Percentiles rank a stretch among this genome's conserved stretches.
Evolutionary conservation across 2,888 invertebrate species (phyloP).

Genomic region (Odontothrips loti): DNA sequence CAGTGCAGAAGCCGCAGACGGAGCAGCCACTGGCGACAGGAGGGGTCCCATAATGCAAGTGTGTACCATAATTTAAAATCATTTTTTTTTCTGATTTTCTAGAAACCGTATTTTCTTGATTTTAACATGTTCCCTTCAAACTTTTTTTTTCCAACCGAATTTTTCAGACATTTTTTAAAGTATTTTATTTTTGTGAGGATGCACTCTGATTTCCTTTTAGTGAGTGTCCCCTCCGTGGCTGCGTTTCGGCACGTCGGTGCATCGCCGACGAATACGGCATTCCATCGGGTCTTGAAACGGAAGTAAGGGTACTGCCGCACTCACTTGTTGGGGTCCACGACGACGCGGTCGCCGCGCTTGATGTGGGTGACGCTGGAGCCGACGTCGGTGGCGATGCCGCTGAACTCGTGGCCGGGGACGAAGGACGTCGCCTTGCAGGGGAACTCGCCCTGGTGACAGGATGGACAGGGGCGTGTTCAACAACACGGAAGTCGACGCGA

Average conservation of each 20-base stretch:
- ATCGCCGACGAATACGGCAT: too few relatives aligned
- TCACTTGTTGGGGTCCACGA: conserved; percentile 65
- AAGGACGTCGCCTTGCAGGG: conserved; percentile 57
- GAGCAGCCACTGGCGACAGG: conserved; percentile 54
- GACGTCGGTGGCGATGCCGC: conserved; percentile 56
- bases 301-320: conserved; percentile 35
- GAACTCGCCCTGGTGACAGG: conserved; percentile 56
- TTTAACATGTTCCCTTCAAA: too few relatives aligned
- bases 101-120: too few relatives aligned
- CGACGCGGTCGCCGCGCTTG: conserved; percentile 62
- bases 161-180: too few relatives aligned
- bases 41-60: too few relatives aligned
- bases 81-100: too few relatives aligned
- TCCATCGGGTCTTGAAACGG: too few relatives aligned
- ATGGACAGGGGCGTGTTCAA: background rate
- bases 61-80: too few relatives aligned
- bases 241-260: too few relatives aligned
- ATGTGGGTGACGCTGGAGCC: conserved; percentile 55
- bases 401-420: conserved; percentile 65
- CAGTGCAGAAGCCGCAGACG: conserved; percentile 58
- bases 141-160: too few relatives aligned
- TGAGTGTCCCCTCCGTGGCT: too few relatives aligned
- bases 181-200: too few relatives aligned
- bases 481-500: background rate
- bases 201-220: background rate